A percentile compares a stretch with the other conserved stretches of the same genome.
phyloP scores from a whole-genome alignment of 92 coral and sea anemone species.

The Umimayanthus kanabou region DNA sequence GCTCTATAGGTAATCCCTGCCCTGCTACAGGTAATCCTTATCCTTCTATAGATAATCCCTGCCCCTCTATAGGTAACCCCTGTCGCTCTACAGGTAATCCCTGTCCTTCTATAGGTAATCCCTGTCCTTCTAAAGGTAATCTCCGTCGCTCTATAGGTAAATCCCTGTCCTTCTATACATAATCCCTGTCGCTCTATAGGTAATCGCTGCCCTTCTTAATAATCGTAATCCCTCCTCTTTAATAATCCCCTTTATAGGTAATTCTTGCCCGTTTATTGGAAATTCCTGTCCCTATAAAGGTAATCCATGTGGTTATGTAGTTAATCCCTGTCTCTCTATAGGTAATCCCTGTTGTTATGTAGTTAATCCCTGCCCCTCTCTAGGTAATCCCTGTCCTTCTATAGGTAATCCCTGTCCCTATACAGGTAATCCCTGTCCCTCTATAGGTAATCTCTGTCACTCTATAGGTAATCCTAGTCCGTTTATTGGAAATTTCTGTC shows the following conservation, averaged over 20 bases:
- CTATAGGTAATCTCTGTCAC: neutral
- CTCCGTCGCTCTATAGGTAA: too few species aligned
- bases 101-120: neutral
- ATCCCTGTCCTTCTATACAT: too few species aligned
- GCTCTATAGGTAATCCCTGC: too few species aligned
- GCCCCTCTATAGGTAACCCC: neutral
- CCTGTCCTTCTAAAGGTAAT: too few species aligned
- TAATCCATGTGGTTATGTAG: neutral
- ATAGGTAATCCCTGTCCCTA: neutral
- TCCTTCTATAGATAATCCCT: neutral
- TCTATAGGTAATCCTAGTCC: neutral
- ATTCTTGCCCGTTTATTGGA: neutral
- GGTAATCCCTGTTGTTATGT: neutral
- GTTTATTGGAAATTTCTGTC: neutral
- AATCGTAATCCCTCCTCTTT: too few species aligned
- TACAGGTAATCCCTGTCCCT: neutral
- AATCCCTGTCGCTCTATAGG: too few species aligned
- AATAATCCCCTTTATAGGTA: too few species aligned
- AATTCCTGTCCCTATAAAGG: neutral
- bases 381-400: neutral
- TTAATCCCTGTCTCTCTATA: neutral
- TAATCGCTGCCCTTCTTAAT: too few species aligned
- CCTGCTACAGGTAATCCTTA: neutral
- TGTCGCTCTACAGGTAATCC: neutral
- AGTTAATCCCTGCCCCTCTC: neutral